Conservation (phyloP, 2,888 invertebrate genomes). For the Campoplex nolae region DNA sequence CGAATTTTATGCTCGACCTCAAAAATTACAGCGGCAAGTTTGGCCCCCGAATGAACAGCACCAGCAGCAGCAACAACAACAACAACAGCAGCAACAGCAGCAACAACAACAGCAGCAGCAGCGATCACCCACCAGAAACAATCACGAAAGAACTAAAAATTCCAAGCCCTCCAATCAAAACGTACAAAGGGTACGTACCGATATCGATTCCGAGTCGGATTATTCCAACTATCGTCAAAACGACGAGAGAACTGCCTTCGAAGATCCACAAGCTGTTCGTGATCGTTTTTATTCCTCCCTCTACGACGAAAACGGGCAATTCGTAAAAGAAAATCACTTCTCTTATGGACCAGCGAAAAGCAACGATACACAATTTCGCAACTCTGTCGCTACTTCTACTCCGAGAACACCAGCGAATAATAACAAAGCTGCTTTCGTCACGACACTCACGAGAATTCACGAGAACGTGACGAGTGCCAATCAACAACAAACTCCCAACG, state of each 20-base stretch:
- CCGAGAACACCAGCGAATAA: conserved; percentile 52
- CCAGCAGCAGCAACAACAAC: conserved; percentile 41
- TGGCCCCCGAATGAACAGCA: conserved; percentile 88
- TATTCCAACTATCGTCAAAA: conserved; percentile 65
- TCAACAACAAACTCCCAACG: conserved; percentile 53
- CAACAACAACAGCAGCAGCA: conserved; percentile 69
- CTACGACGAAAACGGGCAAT: conserved; percentile 73
- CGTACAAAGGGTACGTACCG: conserved; percentile 85
- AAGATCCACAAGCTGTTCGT: conserved; percentile 68
- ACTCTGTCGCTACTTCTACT: conserved; percentile 48
- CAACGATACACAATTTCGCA: conserved; percentile 65
- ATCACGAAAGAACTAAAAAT: conserved; percentile 67
- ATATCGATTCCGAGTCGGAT: conserved; percentile 83
- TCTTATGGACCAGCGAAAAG: conserved; percentile 63
- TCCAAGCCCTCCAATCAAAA: conserved; percentile 84
- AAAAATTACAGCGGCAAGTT: conserved; percentile 89
- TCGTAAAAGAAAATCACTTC: conserved; percentile 72
- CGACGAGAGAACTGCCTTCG: conserved; percentile 63
- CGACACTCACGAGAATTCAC: conserved; percentile 88
- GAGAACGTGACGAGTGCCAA: conserved; percentile 85
- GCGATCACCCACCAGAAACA: conserved; percentile 85
- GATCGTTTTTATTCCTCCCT: conserved; percentile 75
- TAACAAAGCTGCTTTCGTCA: conserved; percentile 85
- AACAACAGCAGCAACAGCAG: conserved; percentile 78
- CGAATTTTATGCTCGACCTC: conserved; percentile 92